A percentile compares a stretch with the other conserved stretches of the same genome.
phyloP scores from a whole-genome alignment of 2,888 invertebrate genomes.

The Eupithecia inturbata region DNA sequence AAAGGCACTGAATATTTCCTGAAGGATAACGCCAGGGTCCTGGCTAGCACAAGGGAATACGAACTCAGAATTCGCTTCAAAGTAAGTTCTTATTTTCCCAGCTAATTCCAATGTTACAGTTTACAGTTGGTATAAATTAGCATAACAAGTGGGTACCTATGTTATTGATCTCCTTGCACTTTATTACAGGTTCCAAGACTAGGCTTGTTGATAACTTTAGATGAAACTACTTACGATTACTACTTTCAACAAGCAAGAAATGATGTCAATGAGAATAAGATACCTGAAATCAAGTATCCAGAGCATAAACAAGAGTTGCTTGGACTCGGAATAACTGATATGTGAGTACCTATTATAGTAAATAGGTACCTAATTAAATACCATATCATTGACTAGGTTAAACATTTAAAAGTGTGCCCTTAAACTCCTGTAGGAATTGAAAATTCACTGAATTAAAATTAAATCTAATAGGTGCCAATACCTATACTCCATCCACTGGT shows the following conservation, averaged over 20 bases:
- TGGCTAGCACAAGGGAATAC: slow-evolving; percentile 82
- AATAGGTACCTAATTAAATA: background rate
- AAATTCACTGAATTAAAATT: background rate
- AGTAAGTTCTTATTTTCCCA: slow-evolving; percentile 60
- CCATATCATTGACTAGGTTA: too few relatives aligned
- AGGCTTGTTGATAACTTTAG: slow-evolving; percentile 86
- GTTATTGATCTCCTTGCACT: slow-evolving; percentile 14
- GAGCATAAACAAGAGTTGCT: slow-evolving; percentile 90
- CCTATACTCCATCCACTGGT: background rate
- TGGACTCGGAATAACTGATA: slow-evolving; percentile 94
- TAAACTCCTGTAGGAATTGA: background rate
- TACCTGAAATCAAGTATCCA: slow-evolving; percentile 91
- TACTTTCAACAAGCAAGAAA: slow-evolving; percentile 92
- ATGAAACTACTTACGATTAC: slow-evolving; percentile 91
- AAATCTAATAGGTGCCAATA: background rate
- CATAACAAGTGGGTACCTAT: slow-evolving; percentile 17
- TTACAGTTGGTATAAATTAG: slow-evolving; percentile 20
- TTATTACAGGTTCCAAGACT: slow-evolving; percentile 83
- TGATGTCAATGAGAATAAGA: slow-evolving; percentile 91
- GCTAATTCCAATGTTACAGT: slow-evolving; percentile 2
- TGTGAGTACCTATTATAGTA: slow-evolving; percentile 84
- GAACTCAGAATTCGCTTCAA: slow-evolving; percentile 93
- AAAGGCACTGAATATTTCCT: slow-evolving; percentile 87
- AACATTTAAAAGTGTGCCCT: background rate
- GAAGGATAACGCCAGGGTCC: slow-evolving; percentile 83